phyloP scores from a whole-genome alignment of 2,797 vertebrate genomes.

The Masticophis lateralis region DNA sequence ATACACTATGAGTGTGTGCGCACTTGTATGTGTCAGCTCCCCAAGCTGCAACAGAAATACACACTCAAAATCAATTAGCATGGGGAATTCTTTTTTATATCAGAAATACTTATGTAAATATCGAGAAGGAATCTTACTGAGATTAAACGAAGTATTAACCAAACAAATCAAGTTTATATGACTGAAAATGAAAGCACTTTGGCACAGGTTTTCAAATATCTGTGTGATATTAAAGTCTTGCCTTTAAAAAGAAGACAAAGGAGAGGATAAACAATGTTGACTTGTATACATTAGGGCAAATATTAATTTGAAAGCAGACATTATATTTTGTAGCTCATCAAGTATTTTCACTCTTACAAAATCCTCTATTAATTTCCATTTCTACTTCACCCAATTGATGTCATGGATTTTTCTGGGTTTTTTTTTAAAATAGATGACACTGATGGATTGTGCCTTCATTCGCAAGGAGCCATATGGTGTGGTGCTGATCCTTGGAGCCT shows the following conservation, averaged over 20 bases:
- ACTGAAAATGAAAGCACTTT: neutral
- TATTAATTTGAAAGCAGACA: neutral
- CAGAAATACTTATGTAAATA: neutral
- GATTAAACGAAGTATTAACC: neutral
- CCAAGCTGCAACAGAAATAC: neutral
- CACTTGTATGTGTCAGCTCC: neutral
- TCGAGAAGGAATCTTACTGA: neutral
- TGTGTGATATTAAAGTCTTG: neutral
- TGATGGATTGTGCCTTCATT: conserved; percentile 65
- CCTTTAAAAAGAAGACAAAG: neutral
- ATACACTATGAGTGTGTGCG: neutral
- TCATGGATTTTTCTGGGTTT: neutral
- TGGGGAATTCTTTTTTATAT: neutral
- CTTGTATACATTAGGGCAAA: neutral
- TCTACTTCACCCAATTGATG: neutral
- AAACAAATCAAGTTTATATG: neutral
- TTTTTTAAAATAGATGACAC: conserved; percentile 23
- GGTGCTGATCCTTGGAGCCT: conserved; percentile 63
- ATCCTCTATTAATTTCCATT: neutral
- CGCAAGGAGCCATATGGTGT: conserved; percentile 69
- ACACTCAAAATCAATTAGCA: neutral
- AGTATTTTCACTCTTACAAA: neutral
- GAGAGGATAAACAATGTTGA: neutral
- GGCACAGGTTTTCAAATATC: neutral
- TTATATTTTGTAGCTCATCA: neutral